phyloP scores from a whole-genome alignment of 2,797 vertebrate species.

The Adrianichthys oophorus region DNA sequence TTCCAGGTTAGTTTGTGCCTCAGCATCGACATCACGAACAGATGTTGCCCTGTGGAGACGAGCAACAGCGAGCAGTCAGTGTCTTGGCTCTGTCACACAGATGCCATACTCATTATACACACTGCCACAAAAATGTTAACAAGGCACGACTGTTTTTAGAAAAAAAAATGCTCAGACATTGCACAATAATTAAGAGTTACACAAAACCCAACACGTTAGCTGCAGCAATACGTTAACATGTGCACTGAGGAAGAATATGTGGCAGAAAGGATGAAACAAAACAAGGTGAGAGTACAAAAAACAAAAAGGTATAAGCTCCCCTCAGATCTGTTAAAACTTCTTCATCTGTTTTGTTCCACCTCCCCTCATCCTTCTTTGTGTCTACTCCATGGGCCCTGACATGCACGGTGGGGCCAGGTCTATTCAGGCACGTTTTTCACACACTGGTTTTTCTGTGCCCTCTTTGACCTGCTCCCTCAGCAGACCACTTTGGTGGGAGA shows the following conservation, averaged over 20 bases:
- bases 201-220: background rate
- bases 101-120: slow-evolving; percentile 15
- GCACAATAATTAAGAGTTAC: background rate
- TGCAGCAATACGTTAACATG: slow-evolving; percentile 1
- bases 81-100: slow-evolving; percentile 42
- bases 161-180: background rate
- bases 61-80: slow-evolving; percentile 56
- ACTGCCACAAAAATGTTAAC: slow-evolving; percentile 10
- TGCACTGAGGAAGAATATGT: slow-evolving; percentile 46
- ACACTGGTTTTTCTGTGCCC: slow-evolving; percentile 61
- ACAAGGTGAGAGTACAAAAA: slow-evolving; percentile 49
- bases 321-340: slow-evolving; percentile 34
- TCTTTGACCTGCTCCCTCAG: slow-evolving; percentile 68
- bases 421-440: slow-evolving; percentile 71
- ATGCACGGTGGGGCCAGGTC: slow-evolving; percentile 54
- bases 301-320: slow-evolving; percentile 43
- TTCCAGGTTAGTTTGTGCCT: slow-evolving; percentile 74
- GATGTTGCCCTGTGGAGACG: slow-evolving; percentile 75
- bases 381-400: slow-evolving; percentile 52
- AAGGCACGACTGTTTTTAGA: slow-evolving; percentile 1
- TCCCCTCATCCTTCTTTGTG: slow-evolving; percentile 26
- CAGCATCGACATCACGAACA: slow-evolving; percentile 79
- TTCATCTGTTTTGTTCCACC: slow-evolving; percentile 15
- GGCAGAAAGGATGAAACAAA: background rate
- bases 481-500: slow-evolving; percentile 66